Percentiles rank a stretch among this genome's conserved stretches.
Conservation (phyloP, 2,888 invertebrate genomes). For the Cryptophagus acutangulus region DNA sequence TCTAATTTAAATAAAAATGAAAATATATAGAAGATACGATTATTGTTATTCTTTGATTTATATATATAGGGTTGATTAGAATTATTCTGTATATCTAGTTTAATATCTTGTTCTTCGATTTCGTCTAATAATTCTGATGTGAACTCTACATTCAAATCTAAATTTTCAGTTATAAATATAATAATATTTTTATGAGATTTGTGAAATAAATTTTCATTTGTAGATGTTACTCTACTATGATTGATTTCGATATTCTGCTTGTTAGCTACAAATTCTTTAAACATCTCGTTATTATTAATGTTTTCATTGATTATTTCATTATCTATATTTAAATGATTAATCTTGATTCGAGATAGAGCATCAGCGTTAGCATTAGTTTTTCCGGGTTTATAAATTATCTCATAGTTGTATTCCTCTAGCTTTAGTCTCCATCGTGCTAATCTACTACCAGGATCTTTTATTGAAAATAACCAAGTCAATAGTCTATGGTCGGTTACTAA, state of each 20-base stretch:
- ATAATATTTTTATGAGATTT: too few species aligned
- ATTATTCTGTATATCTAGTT: too few species aligned
- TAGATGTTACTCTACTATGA: too few species aligned
- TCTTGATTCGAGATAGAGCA: constrained; percentile 12
- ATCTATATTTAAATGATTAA: constrained; percentile 12
- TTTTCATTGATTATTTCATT: background rate
- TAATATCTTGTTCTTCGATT: too few species aligned
- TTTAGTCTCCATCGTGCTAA: constrained; percentile 34
- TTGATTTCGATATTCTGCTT: background rate
- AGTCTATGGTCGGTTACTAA: constrained; percentile 38
- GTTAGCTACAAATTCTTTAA: background rate
- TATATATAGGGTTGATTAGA: too few species aligned
- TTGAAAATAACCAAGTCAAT: constrained; percentile 25
- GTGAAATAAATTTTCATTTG: too few species aligned
- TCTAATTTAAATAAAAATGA: too few species aligned
- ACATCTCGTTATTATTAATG: background rate
- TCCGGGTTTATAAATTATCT: constrained; percentile 28
- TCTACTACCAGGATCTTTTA: constrained; percentile 29
- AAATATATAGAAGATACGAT: too few species aligned
- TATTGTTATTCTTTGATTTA: too few species aligned
- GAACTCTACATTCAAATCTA: too few species aligned
- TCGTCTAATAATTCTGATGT: too few species aligned
- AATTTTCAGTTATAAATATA: too few species aligned
- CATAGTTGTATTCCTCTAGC: constrained; percentile 33
- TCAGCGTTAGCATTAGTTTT: constrained; percentile 25